These are phyloP conservation scores for Progne subis DNA, from an alignment of 2,113 vertebrate genomes.

Conservation along the genomic window DNA sequence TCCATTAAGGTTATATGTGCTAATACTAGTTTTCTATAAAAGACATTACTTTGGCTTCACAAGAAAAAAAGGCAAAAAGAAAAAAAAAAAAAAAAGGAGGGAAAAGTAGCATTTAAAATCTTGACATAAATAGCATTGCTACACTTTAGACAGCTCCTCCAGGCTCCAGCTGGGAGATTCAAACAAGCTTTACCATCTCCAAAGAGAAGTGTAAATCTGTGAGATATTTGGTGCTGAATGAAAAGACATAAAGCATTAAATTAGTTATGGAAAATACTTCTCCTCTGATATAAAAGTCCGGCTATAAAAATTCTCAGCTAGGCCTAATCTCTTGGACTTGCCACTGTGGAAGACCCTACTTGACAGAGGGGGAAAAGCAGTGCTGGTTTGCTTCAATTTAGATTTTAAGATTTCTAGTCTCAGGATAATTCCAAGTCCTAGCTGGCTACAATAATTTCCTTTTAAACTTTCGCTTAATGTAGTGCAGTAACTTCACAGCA, in stretches of 20 bases:
- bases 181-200: neutral
- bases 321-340: neutral
- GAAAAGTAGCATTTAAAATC: neutral
- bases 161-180: neutral
- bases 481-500: conserved; percentile 11
- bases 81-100: neutral
- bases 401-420: neutral
- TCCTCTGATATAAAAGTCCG: neutral
- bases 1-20: neutral
- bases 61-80: neutral
- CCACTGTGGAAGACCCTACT: neutral
- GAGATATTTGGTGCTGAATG: neutral
- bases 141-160: neutral
- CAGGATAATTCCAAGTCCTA: neutral
- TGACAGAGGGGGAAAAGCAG: neutral
- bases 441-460: neutral
- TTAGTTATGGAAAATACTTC: neutral
- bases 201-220: neutral
- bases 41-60: neutral
- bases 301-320: neutral
- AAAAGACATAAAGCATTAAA: neutral
- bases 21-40: neutral
- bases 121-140: neutral
- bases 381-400: neutral
- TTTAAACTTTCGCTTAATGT: neutral